Evolutionary conservation across 2,888 invertebrate species (phyloP), one percentile per base, ranked within the genome.

Genomic region (Diloba caeruleocephala): DNA sequence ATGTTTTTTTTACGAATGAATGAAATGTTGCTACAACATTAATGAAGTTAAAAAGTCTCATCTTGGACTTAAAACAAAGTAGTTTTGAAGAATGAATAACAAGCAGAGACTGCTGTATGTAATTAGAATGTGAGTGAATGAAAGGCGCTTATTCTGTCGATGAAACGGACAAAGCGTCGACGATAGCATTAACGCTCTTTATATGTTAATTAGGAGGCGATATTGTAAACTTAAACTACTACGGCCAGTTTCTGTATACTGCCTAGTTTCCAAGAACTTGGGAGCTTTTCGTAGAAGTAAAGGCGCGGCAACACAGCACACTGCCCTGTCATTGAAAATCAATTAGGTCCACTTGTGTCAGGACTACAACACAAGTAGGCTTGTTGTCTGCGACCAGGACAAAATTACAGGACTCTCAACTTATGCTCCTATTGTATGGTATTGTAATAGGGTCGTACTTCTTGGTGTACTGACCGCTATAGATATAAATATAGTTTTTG

Each of bases 101-200:
- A 32, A 10, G 41, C 29, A 25, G 29, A 12, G 29, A 12, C 17
- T 41, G 41, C 39, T 21, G 21, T 1, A 21, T 21, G 23, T 45
- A 38, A 57, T 50, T 50, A 50, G 44, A 64, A 57, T 34, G 38
- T 43, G 33, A 49, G 26, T 50, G 59, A 58, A 46, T 58, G 41
- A 38, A 37, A 31, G 49, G 49, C 48, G 33, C 26, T 26, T 14
- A 28, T 19, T 32, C 28, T 23, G 29, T 2, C 39, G 48, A 15
- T 12, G 28, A 21, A 17, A 4, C 29, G 23, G 9, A 57, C 65
- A 43, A 62, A 51, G 50, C 31, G 39, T 33, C 38, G 59, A 14
- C 39, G 58, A 46, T 46, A 36, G 7, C 31, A 43, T 36, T 45
- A 19, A 31, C 23, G 21, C 25, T 39, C 50, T 63, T 45, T 48